Conservation (phyloP, 2,113 vertebrate species). For the Platysteira castanea region DNA sequence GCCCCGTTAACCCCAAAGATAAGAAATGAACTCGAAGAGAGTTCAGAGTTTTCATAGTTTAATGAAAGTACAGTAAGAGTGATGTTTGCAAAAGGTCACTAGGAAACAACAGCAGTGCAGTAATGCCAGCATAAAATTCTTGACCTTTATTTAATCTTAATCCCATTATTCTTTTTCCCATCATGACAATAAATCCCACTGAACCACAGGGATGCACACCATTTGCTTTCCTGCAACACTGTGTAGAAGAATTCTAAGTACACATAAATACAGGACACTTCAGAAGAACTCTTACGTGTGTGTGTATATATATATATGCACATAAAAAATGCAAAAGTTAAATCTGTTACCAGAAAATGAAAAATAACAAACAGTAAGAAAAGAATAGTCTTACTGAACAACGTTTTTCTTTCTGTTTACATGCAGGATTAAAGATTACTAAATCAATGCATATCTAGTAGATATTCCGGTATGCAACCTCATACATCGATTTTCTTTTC, state of each 20-base stretch:
- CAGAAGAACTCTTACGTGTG: background rate
- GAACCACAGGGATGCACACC: background rate
- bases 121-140: background rate
- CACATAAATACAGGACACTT: background rate
- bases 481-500: background rate
- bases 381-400: background rate
- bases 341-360: background rate
- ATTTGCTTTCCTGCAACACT: background rate
- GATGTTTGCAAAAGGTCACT: background rate
- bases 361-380: background rate
- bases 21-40: background rate
- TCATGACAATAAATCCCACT: background rate
- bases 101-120: background rate
- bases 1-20: background rate
- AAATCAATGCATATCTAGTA: background rate
- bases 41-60: background rate
- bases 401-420: background rate
- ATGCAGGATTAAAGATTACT: background rate
- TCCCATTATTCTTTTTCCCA: background rate
- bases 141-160: conserved; percentile 16
- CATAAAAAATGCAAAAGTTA: background rate
- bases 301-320: accelerated
- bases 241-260: background rate
- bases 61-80: background rate
- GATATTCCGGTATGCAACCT: background rate